Conservation (phyloP, 2,888 invertebrate genomes). For the Platynereis dumerilii region DNA sequence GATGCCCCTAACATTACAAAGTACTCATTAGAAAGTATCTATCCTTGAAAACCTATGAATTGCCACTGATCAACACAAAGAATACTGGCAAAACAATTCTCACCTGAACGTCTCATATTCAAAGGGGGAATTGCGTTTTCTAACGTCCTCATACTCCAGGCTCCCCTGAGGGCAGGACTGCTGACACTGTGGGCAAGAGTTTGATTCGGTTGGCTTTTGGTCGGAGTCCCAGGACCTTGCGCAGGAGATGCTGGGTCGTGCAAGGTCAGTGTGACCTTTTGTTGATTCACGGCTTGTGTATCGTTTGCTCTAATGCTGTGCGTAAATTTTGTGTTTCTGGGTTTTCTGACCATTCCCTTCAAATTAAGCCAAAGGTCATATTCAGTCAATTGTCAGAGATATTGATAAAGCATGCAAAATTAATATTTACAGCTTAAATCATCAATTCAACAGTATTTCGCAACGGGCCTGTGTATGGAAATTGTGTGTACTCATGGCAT, state of each 20-base stretch:
- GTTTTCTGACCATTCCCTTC: constrained; percentile 48
- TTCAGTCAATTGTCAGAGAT: too few relatives aligned
- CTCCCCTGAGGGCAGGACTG: constrained; percentile 2
- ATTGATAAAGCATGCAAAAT: too few relatives aligned
- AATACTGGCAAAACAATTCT: too few relatives aligned
- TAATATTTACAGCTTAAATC: too few relatives aligned
- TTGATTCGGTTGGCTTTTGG: neutral
- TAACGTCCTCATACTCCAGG: constrained; percentile 7
- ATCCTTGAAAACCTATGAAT: too few relatives aligned
- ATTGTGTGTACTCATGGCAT: too few relatives aligned
- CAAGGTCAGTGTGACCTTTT: constrained; percentile 49
- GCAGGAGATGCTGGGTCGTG: neutral
- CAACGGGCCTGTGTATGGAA: too few relatives aligned
- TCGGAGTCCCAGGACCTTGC: neutral
- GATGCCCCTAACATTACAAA: too few relatives aligned
- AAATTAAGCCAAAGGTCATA: constrained; percentile 9
- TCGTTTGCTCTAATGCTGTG: constrained; percentile 46
- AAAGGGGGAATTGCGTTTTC: constrained; percentile 3
- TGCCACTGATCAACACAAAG: too few relatives aligned
- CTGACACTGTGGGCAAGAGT: neutral
- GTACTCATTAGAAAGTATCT: too few relatives aligned
- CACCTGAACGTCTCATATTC: neutral
- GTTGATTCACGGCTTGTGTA: constrained; percentile 44
- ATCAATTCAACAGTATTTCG: too few relatives aligned
- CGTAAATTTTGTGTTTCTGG: constrained; percentile 44